Base-by-base conservation (phyloP, 2,888 invertebrate genomes). In the Orchesellides sinensis region DNA sequence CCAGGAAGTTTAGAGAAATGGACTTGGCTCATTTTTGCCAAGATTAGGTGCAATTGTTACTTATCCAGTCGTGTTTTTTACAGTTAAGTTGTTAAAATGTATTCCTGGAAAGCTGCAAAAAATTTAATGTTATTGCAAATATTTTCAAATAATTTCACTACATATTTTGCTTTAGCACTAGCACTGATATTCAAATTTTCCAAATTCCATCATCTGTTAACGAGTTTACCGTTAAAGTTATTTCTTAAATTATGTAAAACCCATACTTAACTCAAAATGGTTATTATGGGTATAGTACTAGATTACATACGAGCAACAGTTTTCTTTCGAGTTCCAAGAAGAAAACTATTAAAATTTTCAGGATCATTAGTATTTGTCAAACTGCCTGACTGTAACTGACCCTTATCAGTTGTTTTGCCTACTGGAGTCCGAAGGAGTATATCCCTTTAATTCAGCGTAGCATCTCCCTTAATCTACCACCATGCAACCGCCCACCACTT, bases 351-450 rank as follows among this genome's bases (percentile, higher is more conserved):
- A 66, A 75, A 65, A 65, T 77, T 77, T 68, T 68, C 77, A 68
- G 68, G 59, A 77, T 77, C 77, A 77, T 77, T 77, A 77, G 77
- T 77, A 77, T 68, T 77, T 77, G 77, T 77, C 77, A 77, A 77
- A 35, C 74, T 27, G 54, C 14, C 63, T 75, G 66, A 77, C 77
- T 68, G 68, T 77, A 66, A n/a, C 63, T 75, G 66, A 77, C 77
- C 77, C 77, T 77, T 68, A 23, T 45, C 49, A 27, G 29, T 59
- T 66, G 65, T 52, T 52, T 52, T 52, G 3, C 52, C 19, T 10
- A 52, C 2, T 52, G 52, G 2, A 40, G 40, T 10, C n/a, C 40
- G 10, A 40, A 40, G n/a, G 10, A 40, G 2, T 40, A 10, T 40
- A 40, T 40, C n/a, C 40, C n/a, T n/a, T n/a, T n/a, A 40, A 2